Conservation (phyloP, 2,888 invertebrate species). For the Volucella bombylans region DNA sequence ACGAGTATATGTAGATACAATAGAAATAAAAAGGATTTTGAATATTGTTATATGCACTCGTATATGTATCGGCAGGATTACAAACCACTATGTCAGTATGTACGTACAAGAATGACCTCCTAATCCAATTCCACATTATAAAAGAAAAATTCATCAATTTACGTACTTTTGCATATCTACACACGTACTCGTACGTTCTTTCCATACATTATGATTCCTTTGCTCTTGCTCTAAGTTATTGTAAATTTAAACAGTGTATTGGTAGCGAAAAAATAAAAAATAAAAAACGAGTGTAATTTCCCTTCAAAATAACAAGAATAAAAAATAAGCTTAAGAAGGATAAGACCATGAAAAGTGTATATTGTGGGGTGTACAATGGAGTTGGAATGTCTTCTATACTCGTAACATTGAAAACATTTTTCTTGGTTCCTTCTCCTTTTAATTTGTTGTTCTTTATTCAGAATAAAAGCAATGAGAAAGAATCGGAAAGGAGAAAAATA, state of each 20-base stretch:
- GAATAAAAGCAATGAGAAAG: background rate
- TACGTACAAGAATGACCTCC: too few species aligned
- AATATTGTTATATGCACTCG: too few species aligned
- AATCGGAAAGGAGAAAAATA: background rate
- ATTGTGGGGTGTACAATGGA: constrained; percentile 15
- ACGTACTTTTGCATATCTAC: too few species aligned
- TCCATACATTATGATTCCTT: background rate
- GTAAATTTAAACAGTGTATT: constrained; percentile 20
- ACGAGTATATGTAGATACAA: too few species aligned
- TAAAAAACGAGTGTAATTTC: constrained; percentile 36
- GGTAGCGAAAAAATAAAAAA: background rate
- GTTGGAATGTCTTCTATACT: constrained; percentile 20
- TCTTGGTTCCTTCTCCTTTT: constrained; percentile 6
- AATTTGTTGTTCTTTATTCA: constrained; percentile 9
- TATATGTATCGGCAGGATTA: too few species aligned
- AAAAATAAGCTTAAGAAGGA: constrained; percentile 12
- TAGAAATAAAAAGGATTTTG: too few species aligned
- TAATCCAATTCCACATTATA: too few species aligned
- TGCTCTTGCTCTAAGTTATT: background rate
- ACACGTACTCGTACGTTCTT: too few species aligned
- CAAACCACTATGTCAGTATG: too few species aligned
- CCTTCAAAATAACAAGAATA: constrained; percentile 8
- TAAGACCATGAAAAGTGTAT: constrained; percentile 39
- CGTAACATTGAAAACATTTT: constrained; percentile 15
- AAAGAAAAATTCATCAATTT: too few species aligned